phyloP scores from a whole-genome alignment of 2,888 invertebrate genomes.

The Cryptus viduatorius region DNA sequence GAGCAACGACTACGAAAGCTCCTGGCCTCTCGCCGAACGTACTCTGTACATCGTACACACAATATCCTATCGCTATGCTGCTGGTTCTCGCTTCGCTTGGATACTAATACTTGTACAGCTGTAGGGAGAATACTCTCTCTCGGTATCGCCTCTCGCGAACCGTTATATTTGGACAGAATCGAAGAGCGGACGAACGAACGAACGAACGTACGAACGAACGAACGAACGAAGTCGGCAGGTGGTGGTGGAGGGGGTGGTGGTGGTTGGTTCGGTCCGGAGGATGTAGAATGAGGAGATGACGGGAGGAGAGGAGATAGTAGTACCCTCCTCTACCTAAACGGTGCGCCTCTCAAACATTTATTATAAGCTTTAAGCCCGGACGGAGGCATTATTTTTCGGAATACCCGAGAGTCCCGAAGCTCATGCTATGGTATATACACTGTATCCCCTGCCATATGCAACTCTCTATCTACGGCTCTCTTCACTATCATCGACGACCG shows the following conservation, averaged over 20 bases:
- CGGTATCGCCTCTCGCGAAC: constrained; percentile 71
- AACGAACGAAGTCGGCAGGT: constrained; percentile 58
- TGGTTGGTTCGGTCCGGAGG: constrained; percentile 46
- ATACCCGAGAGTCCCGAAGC: constrained; percentile 55
- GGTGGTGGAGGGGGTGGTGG: background rate
- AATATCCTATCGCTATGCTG: constrained; percentile 14
- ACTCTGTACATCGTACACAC: background rate
- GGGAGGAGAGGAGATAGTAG: constrained; percentile 12
- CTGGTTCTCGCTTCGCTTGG: constrained; percentile 53
- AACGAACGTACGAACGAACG: constrained; percentile 72
- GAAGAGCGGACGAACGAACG: constrained; percentile 76
- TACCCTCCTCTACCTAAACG: constrained; percentile 65
- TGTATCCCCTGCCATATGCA: constrained; percentile 29
- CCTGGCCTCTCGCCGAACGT: constrained; percentile 20
- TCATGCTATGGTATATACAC: background rate
- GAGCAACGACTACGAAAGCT: constrained; percentile 56
- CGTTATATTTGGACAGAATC: constrained; percentile 84
- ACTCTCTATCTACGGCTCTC: constrained; percentile 3
- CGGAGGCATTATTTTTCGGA: constrained; percentile 73
- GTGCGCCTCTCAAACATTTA: constrained; percentile 79
- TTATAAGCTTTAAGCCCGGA: constrained; percentile 80
- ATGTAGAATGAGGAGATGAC: constrained; percentile 49
- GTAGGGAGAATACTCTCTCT: constrained; percentile 39
- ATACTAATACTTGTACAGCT: constrained; percentile 39
- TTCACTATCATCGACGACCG: constrained; percentile 57